phyloP scores from a whole-genome alignment of 2,113 vertebrate genomes.

The Muscicapa adusta region DNA sequence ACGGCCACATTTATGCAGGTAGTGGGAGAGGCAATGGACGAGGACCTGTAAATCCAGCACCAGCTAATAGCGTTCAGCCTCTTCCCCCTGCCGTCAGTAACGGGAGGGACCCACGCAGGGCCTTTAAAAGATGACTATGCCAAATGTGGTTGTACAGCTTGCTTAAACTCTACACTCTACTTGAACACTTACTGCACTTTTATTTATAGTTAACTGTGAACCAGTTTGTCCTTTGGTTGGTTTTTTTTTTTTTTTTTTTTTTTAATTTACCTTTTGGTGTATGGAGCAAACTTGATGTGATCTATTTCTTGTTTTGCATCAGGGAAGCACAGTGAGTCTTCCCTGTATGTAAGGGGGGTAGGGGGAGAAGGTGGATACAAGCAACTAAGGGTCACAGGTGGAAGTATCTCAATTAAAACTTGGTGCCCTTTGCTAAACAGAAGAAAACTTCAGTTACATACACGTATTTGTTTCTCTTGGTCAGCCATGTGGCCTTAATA shows the following conservation, averaged over 20 bases:
- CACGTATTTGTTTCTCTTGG: conserved; percentile 37
- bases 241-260: conserved; percentile 45
- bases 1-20: conserved; percentile 65
- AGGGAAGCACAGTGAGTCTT: conserved; percentile 47
- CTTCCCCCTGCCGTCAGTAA: conserved; percentile 83
- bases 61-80: conserved; percentile 72
- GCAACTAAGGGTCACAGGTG: conserved; percentile 34
- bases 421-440: conserved; percentile 25
- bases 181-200: conserved; percentile 99
- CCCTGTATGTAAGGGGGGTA: neutral
- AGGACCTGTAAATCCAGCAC: conserved; percentile 70
- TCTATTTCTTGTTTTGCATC: conserved; percentile 29
- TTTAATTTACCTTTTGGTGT: conserved; percentile 56
- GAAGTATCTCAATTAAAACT: conserved; percentile 17
- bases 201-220: conserved; percentile 83
- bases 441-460: conserved; percentile 12
- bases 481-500: conserved; percentile 69
- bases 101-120: conserved; percentile 94
- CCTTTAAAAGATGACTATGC: conserved; percentile 79
- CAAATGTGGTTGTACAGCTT: conserved; percentile 54
- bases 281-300: conserved; percentile 48
- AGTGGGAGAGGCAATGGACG: conserved; percentile 84
- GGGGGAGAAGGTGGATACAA: conserved; percentile 9
- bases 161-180: conserved; percentile 81
- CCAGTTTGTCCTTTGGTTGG: conserved; percentile 43